phyloP scores from a whole-genome alignment of 2,888 invertebrate genomes.

The Seira musarum region DNA sequence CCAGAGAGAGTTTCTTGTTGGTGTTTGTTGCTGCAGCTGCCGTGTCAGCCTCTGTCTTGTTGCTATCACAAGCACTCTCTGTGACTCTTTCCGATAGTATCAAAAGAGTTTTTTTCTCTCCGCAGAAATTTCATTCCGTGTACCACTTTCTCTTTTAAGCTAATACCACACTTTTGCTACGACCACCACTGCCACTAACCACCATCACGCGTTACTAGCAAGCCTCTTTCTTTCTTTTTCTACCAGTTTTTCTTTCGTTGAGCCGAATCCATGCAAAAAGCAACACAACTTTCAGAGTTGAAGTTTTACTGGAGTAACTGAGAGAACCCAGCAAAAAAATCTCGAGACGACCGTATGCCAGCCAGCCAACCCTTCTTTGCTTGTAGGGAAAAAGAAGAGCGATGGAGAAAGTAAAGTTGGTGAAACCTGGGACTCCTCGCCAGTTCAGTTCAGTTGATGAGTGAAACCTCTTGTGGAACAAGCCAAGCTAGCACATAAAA shows the following conservation, averaged over 20 bases:
- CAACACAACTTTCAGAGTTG: not conserved
- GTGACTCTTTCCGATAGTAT: slow-evolving; percentile 2
- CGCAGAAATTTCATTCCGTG: not conserved
- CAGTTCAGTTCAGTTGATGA: slow-evolving; percentile 48
- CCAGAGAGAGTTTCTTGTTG: not conserved
- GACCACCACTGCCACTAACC: slow-evolving; percentile 10
- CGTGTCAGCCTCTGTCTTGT: slow-evolving; percentile 12
- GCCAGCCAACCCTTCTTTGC: too few relatives aligned
- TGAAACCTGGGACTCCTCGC: slow-evolving; percentile 22
- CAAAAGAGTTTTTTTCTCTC: not conserved
- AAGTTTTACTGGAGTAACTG: not conserved
- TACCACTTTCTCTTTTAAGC: slow-evolving; percentile 7
- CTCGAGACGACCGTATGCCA: too few relatives aligned
- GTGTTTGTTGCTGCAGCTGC: slow-evolving; percentile 15
- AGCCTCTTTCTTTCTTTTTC: not conserved
- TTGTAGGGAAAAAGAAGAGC: slow-evolving; percentile 5
- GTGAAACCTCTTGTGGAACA: slow-evolving; percentile 40
- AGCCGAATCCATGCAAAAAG: not conserved
- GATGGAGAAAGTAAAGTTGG: slow-evolving; percentile 8
- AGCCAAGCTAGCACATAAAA: slow-evolving; percentile 2
- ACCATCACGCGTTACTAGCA: slow-evolving; percentile 1
- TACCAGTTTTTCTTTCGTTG: not conserved
- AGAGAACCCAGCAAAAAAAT: not conserved
- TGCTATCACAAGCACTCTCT: slow-evolving; percentile 5
- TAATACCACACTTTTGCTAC: slow-evolving; percentile 12